Percentiles rank a stretch among this genome's conserved stretches.
Conservation (phyloP, 2,888 invertebrate genomes). For the Piscicola geometra region DNA sequence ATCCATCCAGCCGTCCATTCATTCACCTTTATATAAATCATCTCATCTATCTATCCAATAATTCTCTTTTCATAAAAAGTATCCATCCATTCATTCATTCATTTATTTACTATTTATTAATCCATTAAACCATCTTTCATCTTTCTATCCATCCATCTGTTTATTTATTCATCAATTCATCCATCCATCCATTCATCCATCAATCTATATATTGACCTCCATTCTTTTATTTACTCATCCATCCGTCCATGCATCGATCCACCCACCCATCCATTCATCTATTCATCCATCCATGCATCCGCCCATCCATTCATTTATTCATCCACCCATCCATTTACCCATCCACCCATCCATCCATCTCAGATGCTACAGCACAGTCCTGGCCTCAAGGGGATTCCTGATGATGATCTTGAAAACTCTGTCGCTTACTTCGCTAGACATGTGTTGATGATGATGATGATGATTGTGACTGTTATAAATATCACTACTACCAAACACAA, state of each 20-base stretch:
- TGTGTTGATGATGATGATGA: too few species aligned
- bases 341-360: slow-evolving; percentile 14
- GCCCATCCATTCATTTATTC: neutral
- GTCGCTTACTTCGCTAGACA: neutral
- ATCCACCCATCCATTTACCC: slow-evolving; percentile 12
- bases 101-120: too few species aligned
- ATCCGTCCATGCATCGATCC: slow-evolving; percentile 19
- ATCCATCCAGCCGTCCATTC: neutral
- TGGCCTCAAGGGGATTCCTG: neutral
- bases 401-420: neutral
- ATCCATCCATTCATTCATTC: slow-evolving; percentile 1
- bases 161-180: neutral
- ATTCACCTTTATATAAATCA: neutral
- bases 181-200: slow-evolving; percentile 21
- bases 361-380: slow-evolving; percentile 11
- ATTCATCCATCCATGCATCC: neutral
- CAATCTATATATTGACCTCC: too few species aligned
- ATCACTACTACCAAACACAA: too few species aligned
- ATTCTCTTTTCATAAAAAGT: too few species aligned
- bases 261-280: neutral
- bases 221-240: slow-evolving; percentile 5
- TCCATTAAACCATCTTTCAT: too few species aligned
- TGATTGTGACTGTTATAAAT: too few species aligned
- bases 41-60: neutral
- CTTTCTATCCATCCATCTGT: neutral